phyloP scores from a whole-genome alignment of 1,140 invertebrate genomes.

The Sweltsa coloradensis region DNA sequence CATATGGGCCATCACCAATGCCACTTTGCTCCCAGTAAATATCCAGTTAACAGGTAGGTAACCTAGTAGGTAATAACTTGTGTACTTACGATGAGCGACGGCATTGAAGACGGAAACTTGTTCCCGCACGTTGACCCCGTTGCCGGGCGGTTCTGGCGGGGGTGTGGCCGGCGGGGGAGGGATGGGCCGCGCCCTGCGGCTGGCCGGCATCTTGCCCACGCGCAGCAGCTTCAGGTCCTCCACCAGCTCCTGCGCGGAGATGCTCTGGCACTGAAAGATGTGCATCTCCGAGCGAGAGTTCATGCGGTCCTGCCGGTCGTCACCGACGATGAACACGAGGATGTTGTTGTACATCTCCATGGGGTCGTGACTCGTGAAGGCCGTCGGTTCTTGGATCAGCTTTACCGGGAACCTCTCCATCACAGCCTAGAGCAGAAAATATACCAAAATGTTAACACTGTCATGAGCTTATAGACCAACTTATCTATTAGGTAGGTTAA shows the following conservation, averaged over 20 bases:
- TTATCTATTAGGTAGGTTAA: no score
- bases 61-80: no score
- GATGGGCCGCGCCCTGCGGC: conserved; percentile 36
- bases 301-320: conserved; percentile 36
- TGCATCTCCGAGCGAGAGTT: conserved; percentile 84
- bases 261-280: conserved; percentile 76
- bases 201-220: conserved; percentile 51
- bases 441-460: neutral
- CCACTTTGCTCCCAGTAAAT: no score
- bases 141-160: conserved; percentile 44
- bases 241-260: conserved; percentile 75
- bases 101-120: conserved; percentile 43
- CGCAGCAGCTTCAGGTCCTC: conserved; percentile 74
- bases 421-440: conserved; percentile 52
- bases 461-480: no score
- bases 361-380: conserved; percentile 91
- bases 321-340: conserved; percentile 85
- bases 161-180: conserved; percentile 45
- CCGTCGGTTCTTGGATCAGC: conserved; percentile 87
- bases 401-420: conserved; percentile 92
- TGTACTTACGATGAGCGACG: conserved; percentile 26
- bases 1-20: no score
- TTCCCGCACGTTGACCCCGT: conserved; percentile 44
- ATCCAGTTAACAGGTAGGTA: no score
- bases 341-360: conserved; percentile 98